A percentile compares a stretch with the other conserved stretches of the same genome.
Evolutionary conservation across 2,113 vertebrate genomes (phyloP).

Genomic region (Melanerpes formicivorus): DNA sequence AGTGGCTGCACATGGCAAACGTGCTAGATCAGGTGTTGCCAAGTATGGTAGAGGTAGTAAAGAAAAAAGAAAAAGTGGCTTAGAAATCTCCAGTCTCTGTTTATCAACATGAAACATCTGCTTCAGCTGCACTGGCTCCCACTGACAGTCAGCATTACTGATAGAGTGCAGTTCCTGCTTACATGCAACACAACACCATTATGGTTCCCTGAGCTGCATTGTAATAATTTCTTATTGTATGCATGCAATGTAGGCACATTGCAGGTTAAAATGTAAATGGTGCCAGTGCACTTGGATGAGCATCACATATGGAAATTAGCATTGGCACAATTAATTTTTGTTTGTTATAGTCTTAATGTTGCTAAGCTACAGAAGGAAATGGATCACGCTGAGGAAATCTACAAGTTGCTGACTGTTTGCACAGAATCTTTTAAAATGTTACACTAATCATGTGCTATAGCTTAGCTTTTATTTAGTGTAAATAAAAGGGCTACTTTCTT

Average conservation of each 20-base stretch:
- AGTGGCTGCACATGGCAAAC: constrained; percentile 64
- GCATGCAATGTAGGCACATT: background rate
- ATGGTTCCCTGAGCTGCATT: background rate
- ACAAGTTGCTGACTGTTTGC: constrained; percentile 70
- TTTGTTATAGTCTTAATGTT: constrained; percentile 70
- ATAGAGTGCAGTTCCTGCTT: constrained; percentile 33
- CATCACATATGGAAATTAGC: constrained; percentile 43
- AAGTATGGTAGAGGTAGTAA: constrained; percentile 54
- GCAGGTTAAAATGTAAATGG: constrained; percentile 16
- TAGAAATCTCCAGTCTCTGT: constrained; percentile 59
- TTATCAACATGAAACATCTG: constrained; percentile 81
- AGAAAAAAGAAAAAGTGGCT: constrained; percentile 61
- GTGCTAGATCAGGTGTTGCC: constrained; percentile 48
- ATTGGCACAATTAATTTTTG: constrained; percentile 67
- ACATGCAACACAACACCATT: background rate
- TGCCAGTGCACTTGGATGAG: constrained; percentile 50
- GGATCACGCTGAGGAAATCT: constrained; percentile 57
- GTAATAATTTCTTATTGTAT: background rate
- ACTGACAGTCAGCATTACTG: constrained; percentile 42
- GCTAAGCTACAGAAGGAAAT: constrained; percentile 61
- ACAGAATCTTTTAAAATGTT: constrained; percentile 72
- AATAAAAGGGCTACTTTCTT: constrained; percentile 64
- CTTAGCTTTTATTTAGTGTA: constrained; percentile 73
- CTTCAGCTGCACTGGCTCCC: constrained; percentile 63
- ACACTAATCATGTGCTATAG: constrained; percentile 51